phyloP scores from a whole-genome alignment of 1,140 invertebrate genomes.

The Psix sp. region DNA sequence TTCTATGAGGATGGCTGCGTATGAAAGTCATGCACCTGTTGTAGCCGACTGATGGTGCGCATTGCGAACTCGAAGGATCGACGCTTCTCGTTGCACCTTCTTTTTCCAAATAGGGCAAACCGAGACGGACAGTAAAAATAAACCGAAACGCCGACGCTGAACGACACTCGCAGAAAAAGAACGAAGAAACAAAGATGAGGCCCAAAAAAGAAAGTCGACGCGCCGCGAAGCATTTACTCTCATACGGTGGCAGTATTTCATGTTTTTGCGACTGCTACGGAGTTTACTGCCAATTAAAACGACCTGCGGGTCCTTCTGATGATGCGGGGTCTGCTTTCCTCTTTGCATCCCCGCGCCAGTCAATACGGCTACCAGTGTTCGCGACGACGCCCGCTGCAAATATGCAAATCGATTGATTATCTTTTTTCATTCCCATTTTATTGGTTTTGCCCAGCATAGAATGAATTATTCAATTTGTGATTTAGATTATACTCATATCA shows the following conservation, averaged over 20 bases:
- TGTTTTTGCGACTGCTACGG: conserved; percentile 63
- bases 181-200: conserved; percentile 44
- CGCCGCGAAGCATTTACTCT: conserved; percentile 50
- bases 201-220: conserved; percentile 51
- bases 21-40: conserved; percentile 67
- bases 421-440: conserved; percentile 33
- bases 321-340: conserved; percentile 29
- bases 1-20: conserved; percentile 55
- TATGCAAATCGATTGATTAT: conserved; percentile 50
- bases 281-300: conserved; percentile 67
- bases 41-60: conserved; percentile 56
- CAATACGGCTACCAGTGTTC: conserved; percentile 47
- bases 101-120: conserved; percentile 43
- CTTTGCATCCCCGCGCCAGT: not conserved
- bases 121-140: conserved; percentile 46
- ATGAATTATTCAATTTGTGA: conserved; percentile 45
- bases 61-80: conserved; percentile 25
- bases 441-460: not conserved
- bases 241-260: conserved; percentile 62
- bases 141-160: conserved; percentile 38
- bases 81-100: conserved; percentile 34
- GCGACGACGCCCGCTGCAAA: conserved; percentile 28
- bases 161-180: conserved; percentile 27
- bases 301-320: conserved; percentile 58
- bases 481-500: conserved; percentile 20